These are phyloP conservation scores for Neomicropteryx cornuta DNA, from an alignment of 1,140 invertebrate genomes.

Conservation along the genomic window DNA sequence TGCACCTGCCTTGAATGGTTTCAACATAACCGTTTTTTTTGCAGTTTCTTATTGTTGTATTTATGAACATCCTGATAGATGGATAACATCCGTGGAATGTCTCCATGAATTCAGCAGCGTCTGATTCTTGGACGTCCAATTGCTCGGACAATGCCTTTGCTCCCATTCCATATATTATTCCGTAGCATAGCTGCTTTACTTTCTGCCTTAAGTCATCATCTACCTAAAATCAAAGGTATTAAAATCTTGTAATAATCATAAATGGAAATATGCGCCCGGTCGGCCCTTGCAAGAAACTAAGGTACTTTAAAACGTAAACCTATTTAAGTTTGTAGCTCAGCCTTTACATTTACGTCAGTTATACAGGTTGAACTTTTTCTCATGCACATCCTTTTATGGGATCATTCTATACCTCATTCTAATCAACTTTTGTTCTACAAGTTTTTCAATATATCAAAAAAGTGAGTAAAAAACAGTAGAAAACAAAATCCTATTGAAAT, in stretches of 20 bases:
- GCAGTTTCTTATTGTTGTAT: slow-evolving; percentile 56
- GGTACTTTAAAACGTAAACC: too few species aligned
- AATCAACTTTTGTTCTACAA: too few species aligned
- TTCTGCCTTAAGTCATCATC: slow-evolving; percentile 65
- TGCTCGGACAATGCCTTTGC: slow-evolving; percentile 70
- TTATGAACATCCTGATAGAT: slow-evolving; percentile 56
- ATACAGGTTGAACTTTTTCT: too few species aligned
- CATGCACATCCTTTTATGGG: too few species aligned
- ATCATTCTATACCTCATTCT: too few species aligned
- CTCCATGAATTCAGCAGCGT: slow-evolving; percentile 70
- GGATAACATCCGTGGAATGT: slow-evolving; percentile 78
- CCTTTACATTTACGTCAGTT: too few species aligned
- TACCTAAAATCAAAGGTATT: slow-evolving; percentile 45
- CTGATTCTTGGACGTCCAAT: slow-evolving; percentile 66
- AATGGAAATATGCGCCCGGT: too few species aligned
- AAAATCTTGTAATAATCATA: slow-evolving; percentile 3
- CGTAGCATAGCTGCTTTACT: slow-evolving; percentile 92
- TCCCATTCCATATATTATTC: slow-evolving; percentile 97
- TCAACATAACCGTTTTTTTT: slow-evolving; percentile 65
- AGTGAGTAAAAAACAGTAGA: too few species aligned
- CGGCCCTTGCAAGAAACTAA: too few species aligned
- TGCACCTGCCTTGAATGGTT: slow-evolving; percentile 67
- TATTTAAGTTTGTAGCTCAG: too few species aligned
- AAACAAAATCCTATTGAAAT: too few species aligned
- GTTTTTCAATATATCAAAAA: too few species aligned